Base-by-base conservation (phyloP, 1,140 invertebrate genomes). In the Penaeus chinensis region DNA sequence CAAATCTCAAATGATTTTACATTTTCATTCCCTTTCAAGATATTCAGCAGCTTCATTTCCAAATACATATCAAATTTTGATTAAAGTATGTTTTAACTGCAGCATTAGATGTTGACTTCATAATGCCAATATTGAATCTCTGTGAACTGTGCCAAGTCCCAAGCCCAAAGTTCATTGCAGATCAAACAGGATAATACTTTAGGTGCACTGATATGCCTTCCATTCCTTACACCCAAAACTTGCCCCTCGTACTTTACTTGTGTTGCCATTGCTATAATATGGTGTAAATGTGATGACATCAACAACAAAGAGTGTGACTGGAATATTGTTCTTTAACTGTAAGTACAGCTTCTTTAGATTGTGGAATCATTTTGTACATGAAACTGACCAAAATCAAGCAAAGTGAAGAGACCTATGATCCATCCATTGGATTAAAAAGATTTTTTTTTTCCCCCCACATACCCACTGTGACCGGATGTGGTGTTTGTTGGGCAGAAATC, bases 151-250 rank as follows among this genome's bases (percentile, higher is more conserved):
- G 32, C 32, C 32, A 71, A 71, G 32, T 54, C 54, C 54, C 54
- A 54, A 54, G 54, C 54, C 54, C 54, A 54, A 54, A 54, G 54
- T 54, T 16, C 54, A 54, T 54, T 54, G 54, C 54, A 54, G 54
- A 71, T 24, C n/a, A 71, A n/a, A 32, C n/a, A 71, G 66, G 32
- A 20, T 24, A 71, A 32, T 71, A 24, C 32, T 71, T 71, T 32
- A 71, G 32, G n/a, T 24, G n/a, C n/a, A 71, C 66, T 71, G 66
- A 71, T 71, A 71, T 71, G 66, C 66, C 66, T 71, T 71, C 66
- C 66, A 71, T 71, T 71, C n/a, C 66, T 71, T 24, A 32, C 66
- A 71, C 66, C 66, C 66, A 71, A 71, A 71, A 71, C 66, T 71
- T n/a, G 66, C 66, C n/a, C 66, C 66, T 71, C 66, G 20, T n/a